Evolutionary conservation across 2,797 vertebrate genomes (phyloP).

Genomic region (Danio albolineatus): DNA sequence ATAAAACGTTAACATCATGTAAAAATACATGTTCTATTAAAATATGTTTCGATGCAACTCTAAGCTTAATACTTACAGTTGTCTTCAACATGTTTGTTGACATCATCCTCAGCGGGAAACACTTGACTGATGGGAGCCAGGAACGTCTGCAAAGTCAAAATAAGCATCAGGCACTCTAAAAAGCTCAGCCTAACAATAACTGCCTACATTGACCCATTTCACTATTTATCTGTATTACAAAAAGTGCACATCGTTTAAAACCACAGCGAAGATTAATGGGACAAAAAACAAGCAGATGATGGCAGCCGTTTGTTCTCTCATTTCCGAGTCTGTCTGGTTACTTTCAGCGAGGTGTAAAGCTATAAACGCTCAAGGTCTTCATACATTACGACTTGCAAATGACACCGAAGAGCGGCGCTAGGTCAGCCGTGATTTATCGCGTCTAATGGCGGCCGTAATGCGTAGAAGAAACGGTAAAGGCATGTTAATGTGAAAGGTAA

Average conservation of each 20-base stretch:
- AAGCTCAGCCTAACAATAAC: neutral
- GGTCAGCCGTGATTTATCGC: constrained; percentile 35
- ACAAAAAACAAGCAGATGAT: constrained; percentile 31
- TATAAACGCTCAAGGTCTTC: constrained; percentile 40
- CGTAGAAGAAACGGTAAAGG: constrained; percentile 20
- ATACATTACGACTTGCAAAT: constrained; percentile 18
- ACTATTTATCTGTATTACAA: constrained; percentile 3
- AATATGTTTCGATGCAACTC: neutral
- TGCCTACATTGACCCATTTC: constrained; percentile 1
- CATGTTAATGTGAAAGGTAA: constrained; percentile 48
- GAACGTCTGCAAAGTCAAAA: constrained; percentile 83
- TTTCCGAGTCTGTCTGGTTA: constrained; percentile 29
- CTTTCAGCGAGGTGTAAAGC: constrained; percentile 36
- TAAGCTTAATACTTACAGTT: constrained; percentile 88
- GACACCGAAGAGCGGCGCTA: constrained; percentile 17
- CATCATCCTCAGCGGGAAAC: constrained; percentile 97
- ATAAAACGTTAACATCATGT: too few relatives aligned
- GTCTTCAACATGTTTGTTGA: constrained; percentile 96
- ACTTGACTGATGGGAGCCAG: constrained; percentile 94
- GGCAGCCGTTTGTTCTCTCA: neutral
- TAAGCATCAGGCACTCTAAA: constrained; percentile 1
- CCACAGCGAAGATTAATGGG: constrained; percentile 27
- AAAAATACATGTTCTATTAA: too few relatives aligned
- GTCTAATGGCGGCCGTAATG: constrained; percentile 20
- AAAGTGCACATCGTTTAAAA: neutral